Conservation (phyloP, 2,888 invertebrate species). For the Gerosis bhagava region DNA sequence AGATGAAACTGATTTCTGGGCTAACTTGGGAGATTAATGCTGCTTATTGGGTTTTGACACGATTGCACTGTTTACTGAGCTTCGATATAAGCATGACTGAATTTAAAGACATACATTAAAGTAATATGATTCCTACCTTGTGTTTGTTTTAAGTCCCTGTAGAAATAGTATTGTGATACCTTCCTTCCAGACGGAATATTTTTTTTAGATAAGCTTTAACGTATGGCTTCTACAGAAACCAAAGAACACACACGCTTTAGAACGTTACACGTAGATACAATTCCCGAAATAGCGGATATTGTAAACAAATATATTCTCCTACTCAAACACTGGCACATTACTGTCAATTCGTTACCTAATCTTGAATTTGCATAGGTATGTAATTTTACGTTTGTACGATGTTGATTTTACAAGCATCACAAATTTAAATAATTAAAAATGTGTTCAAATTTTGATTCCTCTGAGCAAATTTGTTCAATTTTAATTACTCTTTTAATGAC, state of each 20-base stretch:
- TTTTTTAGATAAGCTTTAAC: conserved; percentile 48
- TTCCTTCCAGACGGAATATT: conserved; percentile 52
- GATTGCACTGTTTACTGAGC: conserved; percentile 52
- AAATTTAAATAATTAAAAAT: too few species aligned
- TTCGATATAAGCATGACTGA: conserved; percentile 74
- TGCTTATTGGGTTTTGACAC: conserved; percentile 56
- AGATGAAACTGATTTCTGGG: conserved; percentile 69
- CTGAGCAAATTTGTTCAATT: too few species aligned
- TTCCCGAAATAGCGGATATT: conserved; percentile 18
- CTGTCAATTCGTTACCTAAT: conserved; percentile 12
- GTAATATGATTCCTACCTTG: conserved; percentile 56
- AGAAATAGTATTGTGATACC: conserved; percentile 41
- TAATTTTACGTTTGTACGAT: conserved; percentile 1
- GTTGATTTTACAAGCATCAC: too few species aligned
- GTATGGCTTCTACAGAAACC: conserved; percentile 54
- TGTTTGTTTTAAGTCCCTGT: conserved; percentile 59
- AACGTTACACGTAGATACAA: conserved; percentile 29
- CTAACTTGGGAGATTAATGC: conserved; percentile 66
- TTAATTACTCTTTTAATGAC: too few species aligned
- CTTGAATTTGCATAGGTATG: conserved; percentile 1
- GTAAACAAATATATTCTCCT: conserved; percentile 21
- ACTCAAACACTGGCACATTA: conserved; percentile 15
- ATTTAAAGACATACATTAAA: conserved; percentile 63
- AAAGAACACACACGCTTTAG: conserved; percentile 13
- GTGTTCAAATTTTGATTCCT: too few species aligned